Evolutionary conservation across 2,797 vertebrate species (phyloP).

Genomic region (Syngnathus acus): DNA sequence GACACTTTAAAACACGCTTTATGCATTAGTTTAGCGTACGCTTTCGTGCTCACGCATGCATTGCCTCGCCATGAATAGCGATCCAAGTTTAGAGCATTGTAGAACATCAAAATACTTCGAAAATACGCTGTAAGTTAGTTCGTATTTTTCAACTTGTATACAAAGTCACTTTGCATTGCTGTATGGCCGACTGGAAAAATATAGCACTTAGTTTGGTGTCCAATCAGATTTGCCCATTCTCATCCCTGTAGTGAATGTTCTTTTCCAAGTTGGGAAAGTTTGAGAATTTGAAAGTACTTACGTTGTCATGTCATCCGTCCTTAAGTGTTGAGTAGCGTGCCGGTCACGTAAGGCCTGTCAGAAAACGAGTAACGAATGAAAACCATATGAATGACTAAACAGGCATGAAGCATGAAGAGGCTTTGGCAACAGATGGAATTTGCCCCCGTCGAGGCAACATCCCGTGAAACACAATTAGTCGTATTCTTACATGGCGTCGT

Average conservation of each 20-base stretch:
- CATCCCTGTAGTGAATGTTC: background rate
- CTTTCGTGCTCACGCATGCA: background rate
- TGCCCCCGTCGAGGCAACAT: slow-evolving; percentile 34
- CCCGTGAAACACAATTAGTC: slow-evolving; percentile 45
- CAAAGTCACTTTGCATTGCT: too few relatives aligned
- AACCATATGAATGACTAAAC: slow-evolving; percentile 38
- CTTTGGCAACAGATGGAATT: slow-evolving; percentile 59
- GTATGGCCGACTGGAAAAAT: background rate
- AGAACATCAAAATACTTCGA: background rate
- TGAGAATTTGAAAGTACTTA: background rate
- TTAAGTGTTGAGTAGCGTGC: slow-evolving; percentile 20
- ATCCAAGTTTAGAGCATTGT: background rate
- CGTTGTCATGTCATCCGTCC: background rate
- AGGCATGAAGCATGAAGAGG: slow-evolving; percentile 53
- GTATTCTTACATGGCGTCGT: slow-evolving; percentile 19
- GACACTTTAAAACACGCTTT: background rate
- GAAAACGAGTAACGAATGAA: slow-evolving; percentile 28
- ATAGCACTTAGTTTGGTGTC: background rate
- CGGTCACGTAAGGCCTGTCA: slow-evolving; percentile 27
- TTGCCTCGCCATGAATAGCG: background rate
- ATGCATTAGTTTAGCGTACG: background rate
- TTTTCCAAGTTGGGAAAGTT: background rate
- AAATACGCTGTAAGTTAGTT: too few relatives aligned
- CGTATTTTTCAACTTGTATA: too few relatives aligned
- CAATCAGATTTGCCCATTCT: background rate